Base-by-base conservation (phyloP, 2,888 invertebrate species). In the Sesia apiformis region DNA sequence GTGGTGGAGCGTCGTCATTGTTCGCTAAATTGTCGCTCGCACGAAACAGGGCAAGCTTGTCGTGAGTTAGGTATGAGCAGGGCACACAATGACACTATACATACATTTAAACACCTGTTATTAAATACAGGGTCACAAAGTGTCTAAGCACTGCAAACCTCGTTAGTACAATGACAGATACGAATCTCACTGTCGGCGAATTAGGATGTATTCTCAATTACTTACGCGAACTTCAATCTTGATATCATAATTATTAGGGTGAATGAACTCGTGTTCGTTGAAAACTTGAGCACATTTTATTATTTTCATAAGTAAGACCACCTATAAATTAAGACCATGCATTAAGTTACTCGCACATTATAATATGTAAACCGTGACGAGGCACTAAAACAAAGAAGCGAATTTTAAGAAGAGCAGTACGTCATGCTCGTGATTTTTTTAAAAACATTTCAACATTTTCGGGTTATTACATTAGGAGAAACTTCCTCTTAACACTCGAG, bases 11-110 rank as follows among this genome's bases (percentile, higher is more conserved):
- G 78, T 85, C 82, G 86, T 85, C 87, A 88, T 88, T 88, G 88
- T 88, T 88, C 87, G 86, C 84, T 86, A 87, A 88, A 88, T 87
- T 87, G 87, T 88, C 87, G 85, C 81, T 83, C 78, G 87, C 87
- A 87, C 80, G 87, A 78, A 87, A 86, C 85, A 85, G 81, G 83
- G 85, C 79, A 62, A 73, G 83, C 84, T 78, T 81, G 87, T 86
- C 87, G 88, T 86, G 85, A 83, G 83, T 75, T 84, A 84, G 84
- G 83, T 84, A 86, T 73, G 74, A 76, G 77, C 74, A 72, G 74
- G 64, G 70, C 78, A 79, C 81, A 86, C 84, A 84, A 82, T 84
- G 78, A 84, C 82, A 84, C 67, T 75, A 74, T 79, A 84, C 84
- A 81, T 84, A 86, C 83, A 85, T 84, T 83, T 80, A 82, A 86